A percentile compares a stretch with the other conserved stretches of the same genome.
Conservation (phyloP, 2,888 invertebrate species). For the Dysmachus trigonus region DNA sequence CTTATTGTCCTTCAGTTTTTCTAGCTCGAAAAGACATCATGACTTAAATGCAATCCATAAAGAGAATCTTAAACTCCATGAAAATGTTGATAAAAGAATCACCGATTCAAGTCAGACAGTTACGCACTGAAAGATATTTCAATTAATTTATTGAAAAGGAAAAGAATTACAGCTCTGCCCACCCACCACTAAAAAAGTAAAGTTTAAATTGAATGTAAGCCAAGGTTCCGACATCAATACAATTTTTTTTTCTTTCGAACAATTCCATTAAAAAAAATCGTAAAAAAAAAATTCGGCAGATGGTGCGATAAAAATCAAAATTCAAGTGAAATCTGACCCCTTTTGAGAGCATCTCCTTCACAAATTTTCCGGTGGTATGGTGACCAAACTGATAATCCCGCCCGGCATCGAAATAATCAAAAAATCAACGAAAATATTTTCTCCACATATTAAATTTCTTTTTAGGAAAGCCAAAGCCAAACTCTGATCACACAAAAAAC, state of each 20-base stretch:
- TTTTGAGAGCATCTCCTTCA: neutral
- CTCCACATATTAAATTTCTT: constrained; percentile 33
- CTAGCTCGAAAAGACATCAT: no score
- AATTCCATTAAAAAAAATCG: neutral
- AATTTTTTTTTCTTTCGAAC: neutral
- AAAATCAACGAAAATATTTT: constrained; percentile 39
- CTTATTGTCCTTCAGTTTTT: no score
- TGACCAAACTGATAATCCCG: constrained; percentile 10
- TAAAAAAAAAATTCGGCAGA: constrained; percentile 36
- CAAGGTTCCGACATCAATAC: neutral
- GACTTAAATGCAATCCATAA: neutral
- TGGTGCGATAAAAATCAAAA: constrained; percentile 25
- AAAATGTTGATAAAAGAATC: neutral
- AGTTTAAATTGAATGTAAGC: neutral
- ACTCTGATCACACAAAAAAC: neutral
- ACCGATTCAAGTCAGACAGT: neutral
- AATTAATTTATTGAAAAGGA: neutral
- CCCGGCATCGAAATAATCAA: constrained; percentile 11
- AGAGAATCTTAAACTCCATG: neutral
- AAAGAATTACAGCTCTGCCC: neutral
- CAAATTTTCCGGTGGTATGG: neutral
- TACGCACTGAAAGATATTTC: neutral
- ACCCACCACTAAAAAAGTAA: neutral
- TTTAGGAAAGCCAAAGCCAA: neutral
- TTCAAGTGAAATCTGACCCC: constrained; percentile 22